Evolutionary conservation across 2,888 invertebrate genomes (phyloP), one percentile per base, ranked within the genome.

Genomic region (Lithophane socia): DNA sequence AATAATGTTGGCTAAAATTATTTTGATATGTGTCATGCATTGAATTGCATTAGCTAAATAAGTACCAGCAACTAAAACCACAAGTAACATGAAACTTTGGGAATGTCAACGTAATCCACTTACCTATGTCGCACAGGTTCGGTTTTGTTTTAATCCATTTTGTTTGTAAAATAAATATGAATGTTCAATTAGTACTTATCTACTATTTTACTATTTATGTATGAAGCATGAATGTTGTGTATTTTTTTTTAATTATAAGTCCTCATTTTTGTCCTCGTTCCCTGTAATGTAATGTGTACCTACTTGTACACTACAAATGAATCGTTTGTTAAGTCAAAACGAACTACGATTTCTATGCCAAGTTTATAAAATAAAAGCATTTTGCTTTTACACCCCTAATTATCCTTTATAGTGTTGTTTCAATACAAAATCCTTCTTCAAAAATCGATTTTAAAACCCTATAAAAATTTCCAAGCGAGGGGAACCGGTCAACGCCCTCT

Each of bases 391-490:
- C 56, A 29, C 5, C 21, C 13, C 10, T 42, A 86, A 84, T 84
- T 65, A 67, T 44, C 18, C 61, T 77, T 58, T 70, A 44, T 5
- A 56, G 73, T 76, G 72, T 77, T 44, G 52, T 29, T 52, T 60
- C 65, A n/a, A 69, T 66, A 72, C 42, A 56, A 68, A 77, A 74
- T 69, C 56, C 42, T 49, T 63, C 54, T 54, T 58, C 56, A 24
- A 42, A n/a, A 94, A 96, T 96, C 90, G 95, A 96, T 96, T 96
- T 95, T 93, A 91, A 94, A 95, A 93, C 95, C 96, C 92, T 94
- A 93, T 91, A 92, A 94, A 93, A 88, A 87, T 90, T 79, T 79
- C 64, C 75, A 78, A 79, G 78, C 85, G 90, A 92, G 94, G 95
- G 95, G 93, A 92, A 89, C 85, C 86, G 94, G 95, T 95, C 94